Percentiles rank a stretch among this genome's conserved stretches.
Evolutionary conservation across 2,113 vertebrate genomes (phyloP).

Genomic region (Puffinus mauretanicus): DNA sequence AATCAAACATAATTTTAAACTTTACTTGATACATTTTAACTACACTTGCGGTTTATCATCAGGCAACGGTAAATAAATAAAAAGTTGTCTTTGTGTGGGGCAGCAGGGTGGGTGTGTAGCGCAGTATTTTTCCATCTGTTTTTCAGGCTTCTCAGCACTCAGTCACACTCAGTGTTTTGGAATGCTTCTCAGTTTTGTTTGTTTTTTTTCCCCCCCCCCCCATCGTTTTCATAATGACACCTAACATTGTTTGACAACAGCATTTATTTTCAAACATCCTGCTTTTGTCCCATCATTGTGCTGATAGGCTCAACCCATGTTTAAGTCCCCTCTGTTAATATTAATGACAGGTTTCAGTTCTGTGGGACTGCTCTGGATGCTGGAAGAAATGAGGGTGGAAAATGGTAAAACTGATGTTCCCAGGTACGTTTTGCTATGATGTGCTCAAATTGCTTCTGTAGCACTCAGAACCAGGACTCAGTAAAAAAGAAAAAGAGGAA

Average conservation of each 20-base stretch:
- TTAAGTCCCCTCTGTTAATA: neutral
- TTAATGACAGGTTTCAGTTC: neutral
- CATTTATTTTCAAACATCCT: neutral
- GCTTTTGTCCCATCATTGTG: neutral
- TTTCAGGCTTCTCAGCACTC: neutral
- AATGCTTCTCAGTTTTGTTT: neutral
- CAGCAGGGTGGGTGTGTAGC: neutral
- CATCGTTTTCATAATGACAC: neutral
- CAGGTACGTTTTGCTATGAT: neutral
- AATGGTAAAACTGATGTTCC: neutral
- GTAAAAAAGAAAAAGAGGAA: neutral
- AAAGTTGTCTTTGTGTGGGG: neutral
- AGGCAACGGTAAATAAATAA: neutral
- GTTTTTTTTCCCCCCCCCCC: too few species aligned
- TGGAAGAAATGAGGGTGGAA: neutral
- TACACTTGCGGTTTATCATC: neutral
- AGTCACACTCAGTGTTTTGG: neutral
- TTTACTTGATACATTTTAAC: neutral
- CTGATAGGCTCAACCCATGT: neutral
- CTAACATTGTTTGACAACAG: neutral
- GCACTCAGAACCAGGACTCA: neutral
- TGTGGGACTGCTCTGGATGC: neutral
- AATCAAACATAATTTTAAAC: neutral
- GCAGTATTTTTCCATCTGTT: neutral
- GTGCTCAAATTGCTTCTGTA: neutral